Conservation (phyloP, 2,888 invertebrate genomes). For the Standfussiana lucernea region DNA sequence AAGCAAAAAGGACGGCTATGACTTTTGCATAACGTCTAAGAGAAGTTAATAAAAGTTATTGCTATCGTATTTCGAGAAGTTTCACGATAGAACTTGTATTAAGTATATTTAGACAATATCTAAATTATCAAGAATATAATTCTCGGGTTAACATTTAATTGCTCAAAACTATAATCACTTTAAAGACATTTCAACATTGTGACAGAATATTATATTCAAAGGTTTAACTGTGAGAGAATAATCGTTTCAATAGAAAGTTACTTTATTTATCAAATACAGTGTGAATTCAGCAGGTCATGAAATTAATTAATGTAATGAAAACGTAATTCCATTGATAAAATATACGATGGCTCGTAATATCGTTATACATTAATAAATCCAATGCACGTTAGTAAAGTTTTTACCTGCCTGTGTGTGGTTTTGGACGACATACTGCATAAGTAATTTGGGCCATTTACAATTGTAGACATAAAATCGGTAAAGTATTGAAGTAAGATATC, state of each 20-base stretch:
- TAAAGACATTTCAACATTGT: neutral
- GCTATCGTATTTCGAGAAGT: neutral
- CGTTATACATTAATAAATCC: neutral
- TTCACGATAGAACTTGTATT: neutral
- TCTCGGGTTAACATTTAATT: neutral
- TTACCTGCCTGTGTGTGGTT: neutral
- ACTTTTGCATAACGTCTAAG: too few relatives aligned
- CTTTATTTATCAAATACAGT: slow-evolving; percentile 10
- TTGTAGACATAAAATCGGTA: neutral
- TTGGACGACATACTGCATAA: neutral
- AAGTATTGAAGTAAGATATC: too few relatives aligned
- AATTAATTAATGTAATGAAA: slow-evolving; percentile 15
- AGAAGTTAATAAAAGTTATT: too few relatives aligned
- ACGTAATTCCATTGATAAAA: neutral
- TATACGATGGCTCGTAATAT: neutral
- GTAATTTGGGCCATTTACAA: neutral
- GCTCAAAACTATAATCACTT: neutral
- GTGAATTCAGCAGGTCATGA: neutral
- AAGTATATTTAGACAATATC: neutral
- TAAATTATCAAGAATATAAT: neutral
- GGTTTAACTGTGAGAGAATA: neutral
- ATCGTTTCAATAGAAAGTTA: slow-evolving; percentile 10
- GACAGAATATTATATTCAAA: neutral
- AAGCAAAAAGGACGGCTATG: too few relatives aligned
- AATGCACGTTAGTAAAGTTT: neutral